Evolutionary conservation across 2,797 vertebrate genomes (phyloP), one percentile per base, ranked within the genome.

Genomic region (Neopelma chrysocephalum): DNA sequence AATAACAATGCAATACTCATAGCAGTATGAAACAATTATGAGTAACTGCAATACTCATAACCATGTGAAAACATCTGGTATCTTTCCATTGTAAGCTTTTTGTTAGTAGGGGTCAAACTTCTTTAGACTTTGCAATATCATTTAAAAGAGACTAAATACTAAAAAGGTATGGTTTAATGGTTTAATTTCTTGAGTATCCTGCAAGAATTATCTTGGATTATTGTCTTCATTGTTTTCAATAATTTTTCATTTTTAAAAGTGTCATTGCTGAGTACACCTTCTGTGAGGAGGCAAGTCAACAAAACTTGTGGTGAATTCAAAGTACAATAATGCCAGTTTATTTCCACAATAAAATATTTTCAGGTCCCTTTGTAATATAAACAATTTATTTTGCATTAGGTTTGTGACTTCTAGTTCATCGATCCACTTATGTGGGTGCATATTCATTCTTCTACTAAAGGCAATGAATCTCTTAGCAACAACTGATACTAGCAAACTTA

Each of bases 381-480:
- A 58, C n/a, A 87, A 47, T 25, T 62, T 62, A 14, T 93, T 93
- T 94, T 94, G 31, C 68, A 26, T 78, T 91, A 19, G 12, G 2
- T 78, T 92, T 93, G 23, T 82, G 56, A 64, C 48, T 93, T 92
- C 11, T 60, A 71, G 29, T 73, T 89, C 34, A 53, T 89, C 0
- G 0, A 75, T 94, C 53, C 27, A 10, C 47, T 89, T 88, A 64
- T 81, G 53, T 92, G 82, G 77, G 69, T 91, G 38, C 18, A 34
- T 84, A 79, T 86, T 96, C 79, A 84, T 82, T 94, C 87, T 95
- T 93, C 78, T 91, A n/a, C 72, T 85, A 43, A 72, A 96, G 83
- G 82, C 76, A 83, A 7, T 83, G 71, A 81, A 93, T 95, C 89
- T 96, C 94, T 96, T 96, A 92, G 90, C 87, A 95, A 97, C 94